Evolutionary conservation across 2,113 vertebrate species (phyloP), one percentile per base, ranked within the genome.

Genomic region (Callorhinus ursinus): DNA sequence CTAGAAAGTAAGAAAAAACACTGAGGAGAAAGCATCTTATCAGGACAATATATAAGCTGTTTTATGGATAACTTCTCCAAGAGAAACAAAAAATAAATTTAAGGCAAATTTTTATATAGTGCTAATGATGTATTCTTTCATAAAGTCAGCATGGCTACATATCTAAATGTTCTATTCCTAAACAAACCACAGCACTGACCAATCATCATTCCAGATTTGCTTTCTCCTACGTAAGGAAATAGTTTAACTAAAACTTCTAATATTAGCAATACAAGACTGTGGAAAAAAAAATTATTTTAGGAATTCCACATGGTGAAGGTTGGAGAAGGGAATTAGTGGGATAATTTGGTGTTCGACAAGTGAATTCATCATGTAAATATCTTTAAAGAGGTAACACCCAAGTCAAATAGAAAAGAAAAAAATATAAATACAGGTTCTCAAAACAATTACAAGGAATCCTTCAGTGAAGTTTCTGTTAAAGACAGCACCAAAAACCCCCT

Each of bases 321-420:
- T 88, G 51, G 13, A 67, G 42, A 96, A 53, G 14, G 46, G 49
- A 97, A 80, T 59, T 84, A 67, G 36, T 74, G 36, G 59, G 39
- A 69, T 93, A 90, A 79, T 74, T 51, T 90, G 46, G 53, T 85
- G 36, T 81, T 88, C 31, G 89, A 49, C 22, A 92, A 85, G n/a
- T 88, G 11, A 86, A 76, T 55, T n/a, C 18, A 61, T 82, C n/a
- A 76, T 36, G 31, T 36, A 86, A 81, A 90, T 21, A 92, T 51
- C 92, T 96, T 59, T 36, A 90, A 82, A 79, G 57, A 93, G 39
- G 57, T 51, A 46, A 90, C 39, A 94, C 15, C 42, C 31, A 88
- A 91, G 69, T 77, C 36, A 96, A 94, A 90, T 57, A 77, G 10
- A 67, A 83, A 95, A 83, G 51, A 88, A 67, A 84, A 79, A 74